Conservation (phyloP, 2,113 vertebrate species). For the Megatriorchis doriae region DNA sequence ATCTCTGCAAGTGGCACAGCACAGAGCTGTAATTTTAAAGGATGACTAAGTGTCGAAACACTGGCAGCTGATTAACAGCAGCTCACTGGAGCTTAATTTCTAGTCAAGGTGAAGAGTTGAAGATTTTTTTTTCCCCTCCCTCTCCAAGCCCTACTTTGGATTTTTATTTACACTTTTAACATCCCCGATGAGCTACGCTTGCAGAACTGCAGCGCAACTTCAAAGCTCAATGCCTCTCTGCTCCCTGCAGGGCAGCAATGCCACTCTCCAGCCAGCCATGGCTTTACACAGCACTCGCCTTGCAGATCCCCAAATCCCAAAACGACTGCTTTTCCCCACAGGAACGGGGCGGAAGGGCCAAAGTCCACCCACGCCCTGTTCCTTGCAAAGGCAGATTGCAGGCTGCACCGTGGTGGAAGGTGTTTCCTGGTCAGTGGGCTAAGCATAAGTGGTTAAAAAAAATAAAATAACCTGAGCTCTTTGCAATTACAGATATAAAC, state of each 20-base stretch:
- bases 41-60: background rate
- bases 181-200: rapidly evolving
- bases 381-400: background rate
- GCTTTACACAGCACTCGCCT: rapidly evolving
- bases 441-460: background rate
- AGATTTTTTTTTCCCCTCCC: background rate
- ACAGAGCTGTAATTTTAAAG: background rate
- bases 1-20: background rate
- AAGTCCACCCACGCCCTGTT: constrained; percentile 8
- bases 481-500: background rate
- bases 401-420: rapidly evolving
- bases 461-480: background rate
- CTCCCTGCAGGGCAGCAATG: background rate
- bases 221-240: background rate
- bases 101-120: background rate
- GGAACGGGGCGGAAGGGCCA: background rate
- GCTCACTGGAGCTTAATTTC: background rate
- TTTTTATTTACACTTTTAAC: background rate
- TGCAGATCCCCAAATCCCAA: background rate
- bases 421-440: background rate
- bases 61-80: background rate
- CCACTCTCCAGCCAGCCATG: background rate
- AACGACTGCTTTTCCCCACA: rapidly evolving
- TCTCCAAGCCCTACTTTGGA: background rate
- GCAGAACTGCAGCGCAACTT: background rate